phyloP scores from a whole-genome alignment of 2,888 invertebrate species.

The Caenorhabditis macrosperma region DNA sequence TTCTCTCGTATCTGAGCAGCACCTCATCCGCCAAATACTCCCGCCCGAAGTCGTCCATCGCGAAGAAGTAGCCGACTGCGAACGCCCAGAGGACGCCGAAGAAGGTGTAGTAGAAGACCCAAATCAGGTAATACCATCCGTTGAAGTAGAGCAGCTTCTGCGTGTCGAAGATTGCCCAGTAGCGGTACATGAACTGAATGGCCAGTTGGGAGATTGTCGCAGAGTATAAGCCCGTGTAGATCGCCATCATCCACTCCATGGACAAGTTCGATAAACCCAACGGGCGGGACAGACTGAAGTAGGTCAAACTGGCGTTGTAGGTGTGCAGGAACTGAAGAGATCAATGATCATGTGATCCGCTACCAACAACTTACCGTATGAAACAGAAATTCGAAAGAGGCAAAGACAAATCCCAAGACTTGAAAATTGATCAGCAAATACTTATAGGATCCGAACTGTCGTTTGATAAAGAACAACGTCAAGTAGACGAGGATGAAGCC shows the following conservation, averaged over 20 bases:
- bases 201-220: slow-evolving; percentile 30
- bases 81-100: slow-evolving; percentile 39
- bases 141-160: slow-evolving; percentile 25
- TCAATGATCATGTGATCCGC: background rate
- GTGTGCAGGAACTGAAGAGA: slow-evolving; percentile 38
- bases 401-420: slow-evolving; percentile 35
- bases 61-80: slow-evolving; percentile 36
- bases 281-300: slow-evolving; percentile 25
- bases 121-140: slow-evolving; percentile 30
- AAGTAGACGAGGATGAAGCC: slow-evolving; percentile 13
- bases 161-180: slow-evolving; percentile 38
- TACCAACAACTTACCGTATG: slow-evolving; percentile 27
- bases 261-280: slow-evolving; percentile 6
- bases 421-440: slow-evolving; percentile 38
- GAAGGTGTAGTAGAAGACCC: slow-evolving; percentile 35
- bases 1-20: slow-evolving; percentile 25
- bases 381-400: slow-evolving; percentile 20
- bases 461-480: slow-evolving; percentile 20
- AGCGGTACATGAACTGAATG: slow-evolving; percentile 35
- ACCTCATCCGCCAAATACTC: slow-evolving; percentile 31
- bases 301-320: slow-evolving; percentile 32
- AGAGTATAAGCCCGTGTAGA: slow-evolving; percentile 33
- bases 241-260: slow-evolving; percentile 38
- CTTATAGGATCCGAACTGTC: slow-evolving; percentile 47
- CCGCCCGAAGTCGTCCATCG: slow-evolving; percentile 35